phyloP scores from a whole-genome alignment of 1,140 invertebrate genomes.

The Brachionus calyciflorus region DNA sequence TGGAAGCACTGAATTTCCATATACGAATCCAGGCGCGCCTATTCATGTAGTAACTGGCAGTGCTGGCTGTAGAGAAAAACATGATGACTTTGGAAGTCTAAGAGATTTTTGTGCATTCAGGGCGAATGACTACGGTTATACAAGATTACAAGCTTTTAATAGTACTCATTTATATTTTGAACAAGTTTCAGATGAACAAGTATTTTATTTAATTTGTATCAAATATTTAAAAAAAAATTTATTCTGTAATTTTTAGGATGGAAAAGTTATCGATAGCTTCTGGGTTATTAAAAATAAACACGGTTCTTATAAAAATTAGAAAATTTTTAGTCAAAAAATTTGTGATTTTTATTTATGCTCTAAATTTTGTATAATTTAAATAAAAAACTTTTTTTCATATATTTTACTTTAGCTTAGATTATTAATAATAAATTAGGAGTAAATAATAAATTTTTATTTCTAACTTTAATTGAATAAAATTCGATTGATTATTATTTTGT shows the following conservation, averaged over 20 bases:
- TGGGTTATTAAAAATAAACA: slow-evolving; percentile 48
- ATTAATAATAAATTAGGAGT: too few species aligned
- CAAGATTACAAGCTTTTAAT: slow-evolving; percentile 75
- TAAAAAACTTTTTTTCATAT: too few species aligned
- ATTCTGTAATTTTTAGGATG: slow-evolving; percentile 28
- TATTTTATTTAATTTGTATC: slow-evolving; percentile 10
- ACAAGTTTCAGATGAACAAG: slow-evolving; percentile 72
- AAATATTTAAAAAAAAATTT: not conserved
- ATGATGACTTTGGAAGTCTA: slow-evolving; percentile 62
- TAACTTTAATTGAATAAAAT: too few species aligned
- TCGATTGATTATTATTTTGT: too few species aligned
- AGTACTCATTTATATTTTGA: slow-evolving; percentile 82
- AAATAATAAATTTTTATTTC: too few species aligned
- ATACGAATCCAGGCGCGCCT: slow-evolving; percentile 77
- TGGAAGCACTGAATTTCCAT: slow-evolving; percentile 64
- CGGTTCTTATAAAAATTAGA: slow-evolving; percentile 9
- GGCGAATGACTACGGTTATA: slow-evolving; percentile 84
- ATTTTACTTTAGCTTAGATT: too few species aligned
- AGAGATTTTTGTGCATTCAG: slow-evolving; percentile 73
- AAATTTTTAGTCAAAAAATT: too few species aligned
- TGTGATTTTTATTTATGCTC: too few species aligned
- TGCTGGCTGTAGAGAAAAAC: slow-evolving; percentile 67
- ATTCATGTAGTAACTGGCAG: slow-evolving; percentile 86
- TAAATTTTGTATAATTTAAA: too few species aligned
- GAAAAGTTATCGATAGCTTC: slow-evolving; percentile 49